Evolutionary conservation across 2,888 invertebrate species (phyloP), one percentile per base, ranked within the genome.

Genomic region (Teinopalpus imperialis): DNA sequence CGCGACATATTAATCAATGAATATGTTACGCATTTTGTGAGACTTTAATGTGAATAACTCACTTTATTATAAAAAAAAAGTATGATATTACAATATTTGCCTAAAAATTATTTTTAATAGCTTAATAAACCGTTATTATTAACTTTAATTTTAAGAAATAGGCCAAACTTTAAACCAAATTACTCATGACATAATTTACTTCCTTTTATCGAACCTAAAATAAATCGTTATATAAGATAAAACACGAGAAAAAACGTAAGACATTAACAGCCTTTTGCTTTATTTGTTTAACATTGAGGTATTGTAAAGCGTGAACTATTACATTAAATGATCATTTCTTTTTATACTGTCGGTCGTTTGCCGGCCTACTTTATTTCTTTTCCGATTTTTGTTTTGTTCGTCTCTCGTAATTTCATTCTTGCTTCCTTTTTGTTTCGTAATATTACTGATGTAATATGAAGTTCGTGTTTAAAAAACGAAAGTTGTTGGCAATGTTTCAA

Each of bases 271-370:
- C 52, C 57, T 57, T 56, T 59, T 69, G 63, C 62, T 74, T 69
- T 63, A 66, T 68, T 74, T 69, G 53, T 48, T 58, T 56, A 60
- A 61, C 61, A 67, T 63, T 68, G 60, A 64, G 62, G 53, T 54
- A 53, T 56, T 49, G 42, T 49, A 39, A 48, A 49, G 48, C 61
- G 58, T 61, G 51, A 56, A 57, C 61, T 59, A 59, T 61, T 63
- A 56, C 20, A 40, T 43, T 37, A 16, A 32, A 8, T 48, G 13
- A 5, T 35, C 26, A 14, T 23, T 40, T 43, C 14, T 36, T 31
- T 31, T 48, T 30, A 36, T 27, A 31, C 40, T 18, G 26, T 49
- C 42, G 54, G 50, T 56, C 54, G 54, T 46, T 13, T 52, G 44
- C 40, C 30, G 51, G 53, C 56, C 49, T 16, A 27, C 39, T 41